Conservation (phyloP, 2,113 vertebrate species). For the Cynopterus brachyotis region DNA sequence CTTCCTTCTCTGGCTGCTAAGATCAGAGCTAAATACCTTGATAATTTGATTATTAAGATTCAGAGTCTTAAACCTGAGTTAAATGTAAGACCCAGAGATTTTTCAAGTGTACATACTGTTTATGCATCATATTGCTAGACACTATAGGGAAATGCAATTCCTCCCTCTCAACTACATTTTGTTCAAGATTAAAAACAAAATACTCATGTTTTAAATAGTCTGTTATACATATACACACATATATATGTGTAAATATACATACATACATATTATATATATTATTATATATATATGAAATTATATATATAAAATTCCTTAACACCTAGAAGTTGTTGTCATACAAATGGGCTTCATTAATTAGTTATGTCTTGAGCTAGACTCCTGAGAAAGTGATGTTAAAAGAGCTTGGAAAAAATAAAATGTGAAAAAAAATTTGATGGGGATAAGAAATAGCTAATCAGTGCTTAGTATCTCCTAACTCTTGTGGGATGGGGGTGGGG, state of each 20-base stretch:
- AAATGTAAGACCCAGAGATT: background rate
- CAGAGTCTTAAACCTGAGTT: background rate
- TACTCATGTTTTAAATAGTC: background rate
- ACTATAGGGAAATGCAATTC: background rate
- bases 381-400: background rate
- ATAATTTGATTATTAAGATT: background rate
- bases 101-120: background rate
- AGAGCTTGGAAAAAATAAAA: background rate
- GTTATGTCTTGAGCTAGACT: background rate
- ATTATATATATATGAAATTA: background rate
- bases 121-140: background rate
- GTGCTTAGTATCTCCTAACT: background rate
- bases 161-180: background rate
- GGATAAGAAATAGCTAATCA: background rate
- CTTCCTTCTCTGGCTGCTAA: background rate
- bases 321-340: background rate
- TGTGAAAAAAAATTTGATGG: background rate
- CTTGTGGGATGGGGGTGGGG: rapidly evolving
- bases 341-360: background rate
- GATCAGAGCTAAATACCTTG: background rate
- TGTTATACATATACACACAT: background rate
- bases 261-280: too few relatives aligned
- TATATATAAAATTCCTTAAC: background rate
- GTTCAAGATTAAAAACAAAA: background rate
- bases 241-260: too few relatives aligned